Base-by-base conservation (phyloP, 2,113 vertebrate species). In the Saguinus midas region DNA sequence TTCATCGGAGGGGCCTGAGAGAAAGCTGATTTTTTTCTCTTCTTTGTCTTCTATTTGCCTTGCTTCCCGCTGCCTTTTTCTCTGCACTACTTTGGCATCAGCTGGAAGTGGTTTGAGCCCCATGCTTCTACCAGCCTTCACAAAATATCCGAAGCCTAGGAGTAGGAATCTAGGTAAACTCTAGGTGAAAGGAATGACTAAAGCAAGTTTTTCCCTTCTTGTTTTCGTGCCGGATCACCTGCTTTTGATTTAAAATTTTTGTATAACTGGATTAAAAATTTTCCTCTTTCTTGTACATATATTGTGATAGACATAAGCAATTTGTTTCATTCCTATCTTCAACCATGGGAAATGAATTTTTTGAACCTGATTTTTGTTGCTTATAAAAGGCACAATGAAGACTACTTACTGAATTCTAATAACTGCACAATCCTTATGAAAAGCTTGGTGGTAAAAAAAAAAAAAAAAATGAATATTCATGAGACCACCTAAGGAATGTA, bases 181-280 rank as follows among this genome's bases (percentile, higher is more conserved):
- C 50, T 18, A 86, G 23, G 78, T 57, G 64, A 84, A 93, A 90
- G 52, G 3, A n/a, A 18, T 18, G 18, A 61, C 50, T 45, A 75
- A 68, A 18, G 66, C 25, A 70, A 78, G 8, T 93, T 58, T 25
- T 43, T 94, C 85, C 25, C 79, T 90, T 83, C 37, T 70, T 85
- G 18, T 57, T 91, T 81, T 45, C 50, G 40, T 84, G 23, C 68
- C 52, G 64, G 52, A n/a, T 72, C 43, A 91, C 25, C 78, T 70
- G 32, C 13, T 82, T 93, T 88, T 89, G n/a, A 97, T 66, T 83
- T 58, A 14, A 85, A 70, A 43, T 55, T 87, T 95, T 79, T 58
- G 45, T 48, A 35, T 23, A 95, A 37, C 52, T 95, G 35, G 45
- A 45, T 82, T 90, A 66, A 95, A 91, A 79, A 57, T 11, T 50